Conservation (phyloP, 2,113 vertebrate genomes). For the Zeus faber region DNA sequence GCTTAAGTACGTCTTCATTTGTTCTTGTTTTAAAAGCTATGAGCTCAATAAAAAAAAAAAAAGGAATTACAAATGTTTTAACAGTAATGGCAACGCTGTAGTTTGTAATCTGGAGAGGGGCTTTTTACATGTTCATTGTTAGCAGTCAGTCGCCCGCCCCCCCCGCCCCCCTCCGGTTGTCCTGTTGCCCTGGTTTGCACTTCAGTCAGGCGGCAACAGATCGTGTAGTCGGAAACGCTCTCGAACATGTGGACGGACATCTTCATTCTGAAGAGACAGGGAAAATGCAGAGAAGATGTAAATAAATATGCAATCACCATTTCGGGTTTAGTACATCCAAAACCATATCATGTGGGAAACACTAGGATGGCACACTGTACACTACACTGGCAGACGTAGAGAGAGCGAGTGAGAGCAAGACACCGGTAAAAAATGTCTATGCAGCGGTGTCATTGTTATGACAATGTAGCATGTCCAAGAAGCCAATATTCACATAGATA, state of each 20-base stretch:
- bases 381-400: too few relatives aligned
- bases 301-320: not conserved
- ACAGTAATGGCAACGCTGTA: constrained; percentile 94
- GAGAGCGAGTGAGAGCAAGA: too few relatives aligned
- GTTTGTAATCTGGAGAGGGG: constrained; percentile 85
- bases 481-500: too few relatives aligned
- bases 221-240: constrained; percentile 98
- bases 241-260: constrained; percentile 95
- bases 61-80: constrained; percentile 67
- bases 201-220: constrained; percentile 94
- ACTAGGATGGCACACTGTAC: too few relatives aligned
- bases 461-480: too few relatives aligned
- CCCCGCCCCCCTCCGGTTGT: too few relatives aligned
- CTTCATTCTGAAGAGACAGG: constrained; percentile 87
- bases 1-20: too few relatives aligned
- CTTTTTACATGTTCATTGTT: constrained; percentile 67
- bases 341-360: too few relatives aligned
- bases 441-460: too few relatives aligned
- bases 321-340: too few relatives aligned
- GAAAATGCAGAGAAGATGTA: not conserved
- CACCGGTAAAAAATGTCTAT: too few relatives aligned
- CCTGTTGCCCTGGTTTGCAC: constrained; percentile 22
- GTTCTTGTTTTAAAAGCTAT: not conserved
- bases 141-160: too few relatives aligned
- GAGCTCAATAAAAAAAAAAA: not conserved